These are phyloP conservation scores for Spilarctia lutea DNA, from an alignment of 2,888 invertebrate genomes.

Conservation along the genomic window DNA sequence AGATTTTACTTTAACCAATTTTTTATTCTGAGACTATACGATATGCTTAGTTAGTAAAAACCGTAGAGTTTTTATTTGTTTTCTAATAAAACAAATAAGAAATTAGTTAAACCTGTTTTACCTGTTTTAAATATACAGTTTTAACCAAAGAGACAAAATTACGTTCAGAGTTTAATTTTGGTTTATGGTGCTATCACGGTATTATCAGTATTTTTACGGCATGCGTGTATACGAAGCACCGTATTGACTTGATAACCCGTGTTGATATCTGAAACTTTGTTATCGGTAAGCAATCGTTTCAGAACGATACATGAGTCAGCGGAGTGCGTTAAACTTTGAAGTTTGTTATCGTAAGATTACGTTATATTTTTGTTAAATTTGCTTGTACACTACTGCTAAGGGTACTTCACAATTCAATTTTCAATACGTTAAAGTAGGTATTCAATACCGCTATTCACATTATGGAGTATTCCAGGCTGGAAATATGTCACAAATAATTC, in stretches of 20 bases:
- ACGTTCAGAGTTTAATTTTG: neutral
- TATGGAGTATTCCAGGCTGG: neutral
- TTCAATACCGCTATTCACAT: neutral
- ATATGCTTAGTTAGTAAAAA: neutral
- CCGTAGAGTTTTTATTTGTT: neutral
- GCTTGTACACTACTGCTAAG: neutral
- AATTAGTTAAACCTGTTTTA: neutral
- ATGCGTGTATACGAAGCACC: neutral
- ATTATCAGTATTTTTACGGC: neutral
- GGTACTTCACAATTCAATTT: neutral
- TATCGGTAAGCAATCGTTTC: slow-evolving; percentile 45
- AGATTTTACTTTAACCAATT: neutral
- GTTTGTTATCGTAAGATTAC: slow-evolving; percentile 12
- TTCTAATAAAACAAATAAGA: neutral
- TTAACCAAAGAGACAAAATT: neutral
- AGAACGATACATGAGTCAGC: slow-evolving; percentile 48
- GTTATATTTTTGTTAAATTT: neutral
- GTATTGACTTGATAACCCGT: slow-evolving; percentile 5
- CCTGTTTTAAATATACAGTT: too few species aligned
- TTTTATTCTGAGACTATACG: neutral
- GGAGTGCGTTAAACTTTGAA: slow-evolving; percentile 48
- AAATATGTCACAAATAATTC: neutral
- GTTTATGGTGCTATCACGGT: neutral
- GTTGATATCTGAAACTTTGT: slow-evolving; percentile 26
- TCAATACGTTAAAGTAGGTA: neutral